Percentiles rank a stretch among this genome's conserved stretches.
These are phyloP conservation scores for Drosophila vallismaia DNA, from an alignment of 2,888 invertebrate genomes.

Conservation along the genomic window DNA sequence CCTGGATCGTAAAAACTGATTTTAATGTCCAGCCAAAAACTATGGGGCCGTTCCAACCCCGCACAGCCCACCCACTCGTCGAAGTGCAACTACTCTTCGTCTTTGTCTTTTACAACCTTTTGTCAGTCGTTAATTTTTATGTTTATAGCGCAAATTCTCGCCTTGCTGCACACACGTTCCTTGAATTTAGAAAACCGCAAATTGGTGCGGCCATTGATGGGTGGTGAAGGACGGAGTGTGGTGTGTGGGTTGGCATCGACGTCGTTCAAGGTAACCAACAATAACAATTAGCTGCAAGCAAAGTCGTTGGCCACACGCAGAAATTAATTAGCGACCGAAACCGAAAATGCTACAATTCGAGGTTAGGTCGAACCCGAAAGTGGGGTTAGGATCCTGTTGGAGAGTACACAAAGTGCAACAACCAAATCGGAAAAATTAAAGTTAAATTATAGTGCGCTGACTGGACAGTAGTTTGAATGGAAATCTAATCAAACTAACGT, in stretches of 20 bases:
- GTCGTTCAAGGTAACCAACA: conserved; percentile 64
- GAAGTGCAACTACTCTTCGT: conserved; percentile 9
- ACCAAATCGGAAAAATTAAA: conserved; percentile 29
- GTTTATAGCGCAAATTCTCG: conserved; percentile 78
- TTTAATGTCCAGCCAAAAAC: conserved; percentile 73
- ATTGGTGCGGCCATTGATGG: conserved; percentile 35
- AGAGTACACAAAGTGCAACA: conserved; percentile 28
- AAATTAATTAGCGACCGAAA: conserved; percentile 69
- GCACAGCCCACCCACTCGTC: neutral
- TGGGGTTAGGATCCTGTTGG: conserved; percentile 32
- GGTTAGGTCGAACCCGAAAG: conserved; percentile 39
- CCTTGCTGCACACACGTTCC: conserved; percentile 70
- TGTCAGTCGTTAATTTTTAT: conserved; percentile 82
- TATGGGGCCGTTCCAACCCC: conserved; percentile 34
- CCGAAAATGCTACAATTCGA: conserved; percentile 24
- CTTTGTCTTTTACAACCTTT: conserved; percentile 81
- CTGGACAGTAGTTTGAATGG: conserved; percentile 20
- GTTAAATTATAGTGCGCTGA: conserved; percentile 35
- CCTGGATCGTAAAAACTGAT: conserved; percentile 77
- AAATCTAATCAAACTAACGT: conserved; percentile 50
- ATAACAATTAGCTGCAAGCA: conserved; percentile 75
- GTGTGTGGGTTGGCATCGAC: conserved; percentile 2
- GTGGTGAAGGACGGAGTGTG: neutral
- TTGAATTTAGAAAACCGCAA: conserved; percentile 51
- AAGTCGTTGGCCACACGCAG: conserved; percentile 71